These are phyloP conservation scores for Crematogaster levior DNA, from an alignment of 2,888 invertebrate species.

Conservation along the genomic window DNA sequence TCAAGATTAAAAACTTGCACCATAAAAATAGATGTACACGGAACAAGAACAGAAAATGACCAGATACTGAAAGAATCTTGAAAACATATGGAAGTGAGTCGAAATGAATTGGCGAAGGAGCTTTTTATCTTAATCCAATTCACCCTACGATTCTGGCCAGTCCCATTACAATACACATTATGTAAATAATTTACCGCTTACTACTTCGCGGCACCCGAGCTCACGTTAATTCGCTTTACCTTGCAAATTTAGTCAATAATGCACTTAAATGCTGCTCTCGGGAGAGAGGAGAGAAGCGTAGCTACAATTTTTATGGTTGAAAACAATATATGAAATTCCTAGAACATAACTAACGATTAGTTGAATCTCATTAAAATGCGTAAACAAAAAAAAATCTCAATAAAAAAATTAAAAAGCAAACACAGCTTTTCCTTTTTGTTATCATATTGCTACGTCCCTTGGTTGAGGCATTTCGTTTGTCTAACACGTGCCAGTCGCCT, in stretches of 20 bases:
- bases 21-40: not conserved
- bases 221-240: slow-evolving; percentile 2
- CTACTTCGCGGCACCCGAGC: not conserved
- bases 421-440: not conserved
- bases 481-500: slow-evolving; percentile 31
- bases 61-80: not conserved
- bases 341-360: slow-evolving; percentile 5
- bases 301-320: not conserved
- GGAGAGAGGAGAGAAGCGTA: not conserved
- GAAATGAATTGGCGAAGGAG: not conserved
- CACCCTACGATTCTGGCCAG: not conserved
- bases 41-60: not conserved
- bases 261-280: not conserved
- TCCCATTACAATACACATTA: slow-evolving; percentile 21
- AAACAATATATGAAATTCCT: slow-evolving; percentile 16
- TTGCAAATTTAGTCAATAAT: slow-evolving; percentile 17
- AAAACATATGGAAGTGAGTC: not conserved
- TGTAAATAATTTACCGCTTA: slow-evolving; percentile 27
- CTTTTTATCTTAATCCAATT: slow-evolving; percentile 27
- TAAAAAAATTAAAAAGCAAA: not conserved
- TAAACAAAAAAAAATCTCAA: slow-evolving; percentile 17
- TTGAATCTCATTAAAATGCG: slow-evolving; percentile 1
- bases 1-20: not conserved
- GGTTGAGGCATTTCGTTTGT: slow-evolving; percentile 17
- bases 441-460: slow-evolving; percentile 32